Evolutionary conservation across 1,140 invertebrate genomes (phyloP), one percentile per base, ranked within the genome.

Genomic region (Carposina sasakii): DNA sequence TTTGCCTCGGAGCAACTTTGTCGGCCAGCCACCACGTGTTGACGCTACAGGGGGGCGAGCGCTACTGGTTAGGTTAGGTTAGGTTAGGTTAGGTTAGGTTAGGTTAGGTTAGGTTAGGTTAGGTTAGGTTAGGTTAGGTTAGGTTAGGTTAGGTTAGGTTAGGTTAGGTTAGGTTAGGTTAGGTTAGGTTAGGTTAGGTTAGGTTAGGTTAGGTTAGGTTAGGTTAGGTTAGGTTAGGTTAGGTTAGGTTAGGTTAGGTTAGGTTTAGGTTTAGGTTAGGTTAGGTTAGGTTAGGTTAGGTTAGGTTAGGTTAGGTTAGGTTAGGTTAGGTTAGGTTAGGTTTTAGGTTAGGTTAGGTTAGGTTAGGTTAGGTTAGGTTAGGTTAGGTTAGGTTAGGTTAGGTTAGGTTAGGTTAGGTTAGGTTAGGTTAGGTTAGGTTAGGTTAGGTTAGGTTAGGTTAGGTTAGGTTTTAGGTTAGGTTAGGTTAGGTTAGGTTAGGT

Each of bases 361-460:
- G 60, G 62, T 58, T 54, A 58, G 68, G 63, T 81, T 81, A 75
- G 81, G 74, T 85, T 73, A 77, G 76, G 78, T 82, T 85, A 67
- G 66, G 48, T 43, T 50, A 43, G 39, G 48, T 52, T 6, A 20
- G n/a, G 39, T 40, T 34, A 34, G 31, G 31, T 41, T 41, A 41
- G 39, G 52, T 48, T 52, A 44, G 52, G 52, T 54, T 52, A 54
- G 57, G 52, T 67, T 67, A 52, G 61, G 54, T 61, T 59, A 59
- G 61, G 54, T 64, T 59, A 59, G 58, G 59, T 63, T 63, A 57
- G 52, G 52, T 57, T 57, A 42, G 52, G 52, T 55, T 49, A 54
- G 52, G 60, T 56, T 57, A 47, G 53, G 53, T 60, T 56, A 43
- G 53, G 48, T 56, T 56, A 51, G 62, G 62, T 64, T 65, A 59